Percentiles rank a stretch among this genome's conserved stretches.
These are phyloP conservation scores for Calyptomena viridis DNA, from an alignment of 2,113 vertebrate genomes.

Conservation along the genomic window DNA sequence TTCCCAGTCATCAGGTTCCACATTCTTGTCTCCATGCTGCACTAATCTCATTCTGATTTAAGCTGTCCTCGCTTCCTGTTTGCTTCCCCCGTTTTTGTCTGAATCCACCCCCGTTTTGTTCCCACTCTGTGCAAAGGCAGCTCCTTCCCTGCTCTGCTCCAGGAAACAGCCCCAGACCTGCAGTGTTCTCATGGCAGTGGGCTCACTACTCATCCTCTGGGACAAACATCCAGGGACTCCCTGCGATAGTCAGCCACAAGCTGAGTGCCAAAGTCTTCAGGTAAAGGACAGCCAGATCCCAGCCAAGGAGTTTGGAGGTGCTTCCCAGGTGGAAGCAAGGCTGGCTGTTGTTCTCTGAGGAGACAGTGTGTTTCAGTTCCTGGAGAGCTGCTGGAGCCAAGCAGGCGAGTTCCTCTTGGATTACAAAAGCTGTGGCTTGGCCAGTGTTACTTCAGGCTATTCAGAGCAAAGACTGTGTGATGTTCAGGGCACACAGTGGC, in stretches of 20 bases:
- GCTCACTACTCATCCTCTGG: neutral
- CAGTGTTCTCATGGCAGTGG: neutral
- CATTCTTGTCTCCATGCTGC: neutral
- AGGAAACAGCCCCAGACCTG: neutral
- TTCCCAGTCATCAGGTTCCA: neutral
- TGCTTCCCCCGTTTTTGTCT: neutral
- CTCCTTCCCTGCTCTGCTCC: neutral
- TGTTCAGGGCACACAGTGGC: neutral
- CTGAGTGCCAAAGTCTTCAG: neutral
- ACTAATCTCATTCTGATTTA: neutral
- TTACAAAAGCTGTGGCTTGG: neutral
- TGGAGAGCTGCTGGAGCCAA: neutral
- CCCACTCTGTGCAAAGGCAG: neutral
- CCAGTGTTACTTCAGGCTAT: neutral
- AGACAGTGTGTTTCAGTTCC: neutral
- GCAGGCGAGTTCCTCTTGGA: neutral
- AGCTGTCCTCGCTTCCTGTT: neutral
- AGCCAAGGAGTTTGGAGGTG: neutral
- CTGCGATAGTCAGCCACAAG: neutral
- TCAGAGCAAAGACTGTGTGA: neutral
- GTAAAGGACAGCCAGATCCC: accelerated
- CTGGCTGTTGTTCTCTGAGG: neutral
- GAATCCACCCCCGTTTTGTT: neutral
- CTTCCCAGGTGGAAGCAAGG: neutral
- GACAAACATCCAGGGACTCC: neutral